Percentiles rank a stretch among this genome's conserved stretches.
Evolutionary conservation across 2,888 invertebrate species (phyloP).

Genomic region (Ormyrus nitidulus): DNA sequence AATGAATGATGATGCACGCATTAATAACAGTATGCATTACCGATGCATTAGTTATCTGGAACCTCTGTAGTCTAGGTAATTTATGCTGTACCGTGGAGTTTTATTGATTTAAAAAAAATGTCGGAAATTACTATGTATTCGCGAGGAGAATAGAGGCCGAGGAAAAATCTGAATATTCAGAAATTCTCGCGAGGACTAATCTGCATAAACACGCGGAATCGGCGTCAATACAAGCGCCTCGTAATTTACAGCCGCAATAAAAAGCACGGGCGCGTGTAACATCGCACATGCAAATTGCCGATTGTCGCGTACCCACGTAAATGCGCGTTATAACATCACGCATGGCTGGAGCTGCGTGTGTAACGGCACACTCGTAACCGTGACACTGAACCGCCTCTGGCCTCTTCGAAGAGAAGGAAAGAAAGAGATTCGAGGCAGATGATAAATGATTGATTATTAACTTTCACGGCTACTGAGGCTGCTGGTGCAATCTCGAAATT

Average conservation of each 20-base stretch:
- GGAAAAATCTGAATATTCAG: not conserved
- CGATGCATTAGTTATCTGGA: too few relatives aligned
- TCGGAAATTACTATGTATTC: too few relatives aligned
- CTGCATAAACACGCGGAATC: not conserved
- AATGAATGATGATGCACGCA: too few relatives aligned
- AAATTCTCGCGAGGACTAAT: not conserved
- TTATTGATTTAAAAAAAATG: too few relatives aligned
- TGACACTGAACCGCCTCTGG: not conserved
- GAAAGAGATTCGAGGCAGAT: constrained; percentile 34
- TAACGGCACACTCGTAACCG: constrained; percentile 7
- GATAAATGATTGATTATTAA: constrained; percentile 49
- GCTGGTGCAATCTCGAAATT: constrained; percentile 18
- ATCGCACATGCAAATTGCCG: constrained; percentile 44
- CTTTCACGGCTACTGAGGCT: constrained; percentile 27
- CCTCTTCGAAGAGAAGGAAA: not conserved
- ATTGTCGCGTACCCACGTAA: constrained; percentile 10
- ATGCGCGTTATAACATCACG: not conserved
- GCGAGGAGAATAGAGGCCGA: not conserved
- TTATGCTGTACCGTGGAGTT: too few relatives aligned
- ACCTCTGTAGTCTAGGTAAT: too few relatives aligned
- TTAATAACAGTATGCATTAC: too few relatives aligned
- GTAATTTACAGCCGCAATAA: not conserved
- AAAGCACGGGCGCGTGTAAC: not conserved
- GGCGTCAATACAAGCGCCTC: not conserved
- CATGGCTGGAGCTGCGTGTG: not conserved